Evolutionary conservation across 2,113 vertebrate genomes (phyloP).

Genomic region (Corythornis madagascariensis): DNA sequence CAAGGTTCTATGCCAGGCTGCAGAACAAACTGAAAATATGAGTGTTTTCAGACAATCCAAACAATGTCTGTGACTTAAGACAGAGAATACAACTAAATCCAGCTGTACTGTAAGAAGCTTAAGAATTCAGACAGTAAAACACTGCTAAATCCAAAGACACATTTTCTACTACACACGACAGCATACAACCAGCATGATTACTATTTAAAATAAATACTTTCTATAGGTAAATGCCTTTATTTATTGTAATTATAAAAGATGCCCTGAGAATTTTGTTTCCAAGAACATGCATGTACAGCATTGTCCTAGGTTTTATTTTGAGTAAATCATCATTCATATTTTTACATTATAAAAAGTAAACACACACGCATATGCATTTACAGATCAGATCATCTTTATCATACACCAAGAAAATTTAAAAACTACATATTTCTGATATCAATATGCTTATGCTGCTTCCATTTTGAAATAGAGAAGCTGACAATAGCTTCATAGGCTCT

Average conservation of each 20-base stretch:
- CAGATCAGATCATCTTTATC: slow-evolving; percentile 77
- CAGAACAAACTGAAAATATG: not conserved
- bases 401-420: slow-evolving; percentile 75
- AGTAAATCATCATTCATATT: slow-evolving; percentile 71
- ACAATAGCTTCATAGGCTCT: slow-evolving; percentile 81
- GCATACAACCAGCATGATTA: not conserved
- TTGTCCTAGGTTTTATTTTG: slow-evolving; percentile 79
- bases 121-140: not conserved
- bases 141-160: not conserved
- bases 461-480: slow-evolving; percentile 81
- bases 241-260: slow-evolving; percentile 64
- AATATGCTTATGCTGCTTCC: slow-evolving; percentile 73
- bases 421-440: slow-evolving; percentile 70
- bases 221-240: slow-evolving; percentile 13
- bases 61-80: not conserved
- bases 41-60: not conserved
- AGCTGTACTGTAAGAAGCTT: not conserved
- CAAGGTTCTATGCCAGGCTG: not conserved
- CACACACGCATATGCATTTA: slow-evolving; percentile 76
- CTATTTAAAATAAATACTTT: slow-evolving; percentile 44
- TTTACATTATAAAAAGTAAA: slow-evolving; percentile 81
- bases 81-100: not conserved
- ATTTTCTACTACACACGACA: not conserved
- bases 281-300: slow-evolving; percentile 74
- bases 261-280: slow-evolving; percentile 65